phyloP scores from a whole-genome alignment of 2,888 invertebrate genomes.

The Parapristionchus giblindavisi region DNA sequence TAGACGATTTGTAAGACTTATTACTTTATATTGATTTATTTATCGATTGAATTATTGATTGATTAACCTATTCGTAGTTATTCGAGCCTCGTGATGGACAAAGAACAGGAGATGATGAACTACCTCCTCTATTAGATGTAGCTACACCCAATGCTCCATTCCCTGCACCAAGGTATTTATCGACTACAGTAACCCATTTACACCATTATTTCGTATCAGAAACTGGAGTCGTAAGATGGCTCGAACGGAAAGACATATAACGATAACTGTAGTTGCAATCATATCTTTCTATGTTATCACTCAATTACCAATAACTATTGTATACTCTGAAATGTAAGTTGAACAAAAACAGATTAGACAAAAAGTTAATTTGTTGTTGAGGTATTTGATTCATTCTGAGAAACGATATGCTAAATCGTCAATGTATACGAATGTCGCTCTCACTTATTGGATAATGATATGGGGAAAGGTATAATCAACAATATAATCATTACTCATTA shows the following conservation, averaged over 20 bases:
- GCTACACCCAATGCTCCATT: slow-evolving; percentile 22
- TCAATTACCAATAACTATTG: slow-evolving; percentile 52
- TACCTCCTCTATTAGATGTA: slow-evolving; percentile 41
- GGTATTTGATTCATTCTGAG: slow-evolving; percentile 48
- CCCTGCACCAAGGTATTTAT: slow-evolving; percentile 28
- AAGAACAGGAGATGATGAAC: slow-evolving; percentile 38
- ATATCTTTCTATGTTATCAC: slow-evolving; percentile 54
- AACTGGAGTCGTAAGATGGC: slow-evolving; percentile 50
- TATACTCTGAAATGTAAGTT: slow-evolving; percentile 52
- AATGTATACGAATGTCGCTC: slow-evolving; percentile 47
- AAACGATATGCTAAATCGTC: slow-evolving; percentile 41
- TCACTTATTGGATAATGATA: slow-evolving; percentile 48
- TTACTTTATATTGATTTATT: too few species aligned
- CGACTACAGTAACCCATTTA: neutral
- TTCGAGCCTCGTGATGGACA: slow-evolving; percentile 22
- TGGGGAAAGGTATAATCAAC: slow-evolving; percentile 47
- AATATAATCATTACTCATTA: neutral
- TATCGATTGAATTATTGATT: too few species aligned
- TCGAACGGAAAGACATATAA: slow-evolving; percentile 56
- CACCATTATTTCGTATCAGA: slow-evolving; percentile 14
- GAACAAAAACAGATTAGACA: neutral
- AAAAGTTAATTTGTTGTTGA: slow-evolving; percentile 30
- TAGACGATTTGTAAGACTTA: slow-evolving; percentile 38
- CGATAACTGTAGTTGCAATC: slow-evolving; percentile 55
- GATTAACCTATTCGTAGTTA: too few species aligned